Evolutionary conservation across 2,888 invertebrate genomes (phyloP).

Genomic region (Pseudeuparius sepicola): DNA sequence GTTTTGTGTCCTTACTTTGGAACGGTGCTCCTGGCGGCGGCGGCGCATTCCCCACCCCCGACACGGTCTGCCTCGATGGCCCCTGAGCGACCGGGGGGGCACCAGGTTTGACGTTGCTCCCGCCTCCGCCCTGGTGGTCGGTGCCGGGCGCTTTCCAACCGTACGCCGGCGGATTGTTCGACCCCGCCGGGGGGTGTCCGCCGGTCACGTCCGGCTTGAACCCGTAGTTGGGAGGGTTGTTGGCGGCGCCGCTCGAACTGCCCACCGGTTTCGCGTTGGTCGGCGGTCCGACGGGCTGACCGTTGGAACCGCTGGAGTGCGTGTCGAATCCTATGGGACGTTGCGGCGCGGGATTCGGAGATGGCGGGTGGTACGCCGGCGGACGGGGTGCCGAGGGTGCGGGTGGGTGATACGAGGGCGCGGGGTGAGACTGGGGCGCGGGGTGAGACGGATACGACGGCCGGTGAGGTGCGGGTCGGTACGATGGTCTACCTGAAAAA

Average conservation of each 20-base stretch:
- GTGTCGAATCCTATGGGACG: constrained; percentile 19
- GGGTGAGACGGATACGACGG: constrained; percentile 17
- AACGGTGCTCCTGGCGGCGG: constrained; percentile 16
- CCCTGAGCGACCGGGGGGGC: too few species aligned
- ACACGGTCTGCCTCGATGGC: not conserved
- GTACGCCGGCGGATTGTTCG: constrained; percentile 10
- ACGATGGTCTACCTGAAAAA: constrained; percentile 15
- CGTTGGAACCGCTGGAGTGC: too few species aligned
- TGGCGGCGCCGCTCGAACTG: too few species aligned
- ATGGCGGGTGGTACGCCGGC: constrained; percentile 14
- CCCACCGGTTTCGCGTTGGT: constrained; percentile 16
- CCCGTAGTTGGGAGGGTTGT: constrained; percentile 10
- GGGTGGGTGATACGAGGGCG: constrained; percentile 13
- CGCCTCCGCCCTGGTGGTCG: constrained; percentile 15
- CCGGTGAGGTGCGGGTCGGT: constrained; percentile 14
- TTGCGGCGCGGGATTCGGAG: constrained; percentile 11
- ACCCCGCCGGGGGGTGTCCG: not conserved
- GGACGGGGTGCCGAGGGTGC: too few species aligned
- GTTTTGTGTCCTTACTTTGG: constrained; percentile 12
- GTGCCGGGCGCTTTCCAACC: too few species aligned
- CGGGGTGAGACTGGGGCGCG: constrained; percentile 13
- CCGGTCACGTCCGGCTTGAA: constrained; percentile 2
- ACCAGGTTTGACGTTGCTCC: too few species aligned
- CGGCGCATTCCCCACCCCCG: constrained; percentile 13
- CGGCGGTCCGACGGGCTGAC: constrained; percentile 20